Percentiles rank a stretch among this genome's conserved stretches.
phyloP scores from a whole-genome alignment of 2,888 invertebrate genomes.

The Pollenia griseotomentosa region DNA sequence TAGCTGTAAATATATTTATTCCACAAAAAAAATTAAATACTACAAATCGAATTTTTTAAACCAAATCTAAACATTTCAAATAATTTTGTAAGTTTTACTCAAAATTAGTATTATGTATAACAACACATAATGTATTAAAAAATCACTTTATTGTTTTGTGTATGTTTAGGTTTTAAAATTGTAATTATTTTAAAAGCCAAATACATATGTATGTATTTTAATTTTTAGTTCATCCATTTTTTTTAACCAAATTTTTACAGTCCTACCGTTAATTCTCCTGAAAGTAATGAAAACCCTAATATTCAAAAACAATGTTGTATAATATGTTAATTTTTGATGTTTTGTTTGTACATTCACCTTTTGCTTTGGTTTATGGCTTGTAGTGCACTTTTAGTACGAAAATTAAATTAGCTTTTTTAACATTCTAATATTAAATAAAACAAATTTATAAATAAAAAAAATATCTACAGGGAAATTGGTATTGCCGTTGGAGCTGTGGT shows the following conservation, averaged over 20 bases:
- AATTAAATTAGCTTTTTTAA: not conserved
- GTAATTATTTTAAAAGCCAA: not conserved
- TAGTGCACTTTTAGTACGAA: conserved; percentile 28
- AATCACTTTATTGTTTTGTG: not conserved
- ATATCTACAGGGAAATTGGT: conserved; percentile 78
- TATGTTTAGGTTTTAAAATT: not conserved
- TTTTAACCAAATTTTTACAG: conserved; percentile 57
- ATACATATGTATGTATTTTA: not conserved
- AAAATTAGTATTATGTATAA: not conserved
- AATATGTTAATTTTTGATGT: conserved; percentile 52
- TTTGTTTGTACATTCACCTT: conserved; percentile 1
- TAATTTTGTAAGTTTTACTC: conserved; percentile 50
- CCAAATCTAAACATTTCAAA: not conserved
- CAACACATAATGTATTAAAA: not conserved
- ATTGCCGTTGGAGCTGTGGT: conserved; percentile 79
- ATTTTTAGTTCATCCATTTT: conserved; percentile 43
- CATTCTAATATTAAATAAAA: conserved; percentile 16
- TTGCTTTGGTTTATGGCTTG: conserved; percentile 40
- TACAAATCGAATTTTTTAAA: conserved; percentile 75
- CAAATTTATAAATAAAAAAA: conserved; percentile 60
- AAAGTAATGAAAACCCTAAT: conserved; percentile 48
- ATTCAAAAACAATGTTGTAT: conserved; percentile 67
- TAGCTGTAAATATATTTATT: conserved; percentile 78
- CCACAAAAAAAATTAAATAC: conserved; percentile 78
- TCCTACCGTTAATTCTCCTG: conserved; percentile 40